Base-by-base conservation (phyloP, 2,797 vertebrate genomes). In the Sphaeramia orbicularis region DNA sequence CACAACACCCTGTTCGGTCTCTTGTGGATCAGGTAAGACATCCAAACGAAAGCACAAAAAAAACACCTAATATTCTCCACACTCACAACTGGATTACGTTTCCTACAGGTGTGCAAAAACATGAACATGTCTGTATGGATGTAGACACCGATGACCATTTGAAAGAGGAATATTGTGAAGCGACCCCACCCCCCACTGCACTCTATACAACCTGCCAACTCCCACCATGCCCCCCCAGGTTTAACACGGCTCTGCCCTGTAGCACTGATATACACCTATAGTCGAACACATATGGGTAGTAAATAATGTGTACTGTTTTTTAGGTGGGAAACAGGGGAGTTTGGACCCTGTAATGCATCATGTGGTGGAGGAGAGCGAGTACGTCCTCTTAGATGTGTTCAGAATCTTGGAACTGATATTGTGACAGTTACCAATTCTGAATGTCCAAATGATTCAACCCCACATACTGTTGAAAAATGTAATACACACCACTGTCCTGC, bases 21-120 rank as follows among this genome's bases (percentile, higher is more conserved):
- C 95, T 74, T 99, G 98, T 86, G 96, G 97, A 74, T 89, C 92
- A 92, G 98, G 98, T 98, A 87, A 86, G 87, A 21, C n/a, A 41
- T 50, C 10, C 63, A 1, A 2, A 50, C 11, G 41, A 59, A 60
- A 61, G 10, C 32, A 62, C 10, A 32, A 38, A 52, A 7, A 7
- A 35, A 75, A 13, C 40, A 57, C 14, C 2, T 42, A 66, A 32
- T 37, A 10, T 36, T 30, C 10, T 24, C 43, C 2, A 45, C 32
- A 15, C 7, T 18, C 5, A 16, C 9, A 10, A 4, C 24, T 12
- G 1, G 1, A 35, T 35, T 61, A 1, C 24, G 10, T 58, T 45
- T 57, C 15, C 36, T 70, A 16, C 74, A 99, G 97, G 97, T 55
- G 65, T 79, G 6, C 94, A 61, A 54, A 86, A 75, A 58, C 90